Evolutionary conservation across 2,888 invertebrate species (phyloP).

Genomic region (Drosophila ustulata): DNA sequence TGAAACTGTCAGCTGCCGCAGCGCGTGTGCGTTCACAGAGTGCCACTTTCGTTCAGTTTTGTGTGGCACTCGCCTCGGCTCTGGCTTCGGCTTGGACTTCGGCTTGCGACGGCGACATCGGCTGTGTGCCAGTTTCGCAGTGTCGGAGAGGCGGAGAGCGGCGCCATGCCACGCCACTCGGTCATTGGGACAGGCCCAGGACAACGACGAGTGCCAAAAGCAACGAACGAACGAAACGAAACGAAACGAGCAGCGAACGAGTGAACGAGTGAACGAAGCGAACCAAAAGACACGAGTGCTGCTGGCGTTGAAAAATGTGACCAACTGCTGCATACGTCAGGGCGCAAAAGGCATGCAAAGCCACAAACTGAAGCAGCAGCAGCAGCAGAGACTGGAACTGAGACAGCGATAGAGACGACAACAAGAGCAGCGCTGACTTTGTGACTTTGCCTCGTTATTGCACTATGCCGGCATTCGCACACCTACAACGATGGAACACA

Average conservation of each 20-base stretch:
- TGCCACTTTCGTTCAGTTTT: conserved; percentile 82
- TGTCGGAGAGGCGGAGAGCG: conserved; percentile 9
- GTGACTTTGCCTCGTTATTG: conserved; percentile 15
- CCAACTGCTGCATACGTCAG: conserved; percentile 60
- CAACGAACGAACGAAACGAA: conserved; percentile 1
- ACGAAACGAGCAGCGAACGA: conserved; percentile 5
- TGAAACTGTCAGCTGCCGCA: conserved; percentile 85
- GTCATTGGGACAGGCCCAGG: conserved; percentile 82
- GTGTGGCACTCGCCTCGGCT: background rate
- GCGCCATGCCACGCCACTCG: conserved; percentile 60
- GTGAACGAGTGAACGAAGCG: background rate
- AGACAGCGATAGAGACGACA: background rate
- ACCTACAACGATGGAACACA: background rate
- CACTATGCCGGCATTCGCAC: conserved; percentile 20
- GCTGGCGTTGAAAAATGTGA: conserved; percentile 27
- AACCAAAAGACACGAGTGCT: conserved; percentile 1
- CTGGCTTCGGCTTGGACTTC: conserved; percentile 19
- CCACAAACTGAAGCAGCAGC: too few species aligned
- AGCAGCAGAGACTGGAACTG: background rate
- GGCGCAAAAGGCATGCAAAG: conserved; percentile 43
- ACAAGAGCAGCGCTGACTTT: conserved; percentile 34
- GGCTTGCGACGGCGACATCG: conserved; percentile 29
- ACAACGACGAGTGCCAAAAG: conserved; percentile 30
- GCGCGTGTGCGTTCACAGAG: conserved; percentile 77
- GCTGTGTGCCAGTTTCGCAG: conserved; percentile 58